A percentile compares a stretch with the other conserved stretches of the same genome.
Evolutionary conservation across 2,113 vertebrate species (phyloP).

Genomic region (Leucopsar rothschildi): DNA sequence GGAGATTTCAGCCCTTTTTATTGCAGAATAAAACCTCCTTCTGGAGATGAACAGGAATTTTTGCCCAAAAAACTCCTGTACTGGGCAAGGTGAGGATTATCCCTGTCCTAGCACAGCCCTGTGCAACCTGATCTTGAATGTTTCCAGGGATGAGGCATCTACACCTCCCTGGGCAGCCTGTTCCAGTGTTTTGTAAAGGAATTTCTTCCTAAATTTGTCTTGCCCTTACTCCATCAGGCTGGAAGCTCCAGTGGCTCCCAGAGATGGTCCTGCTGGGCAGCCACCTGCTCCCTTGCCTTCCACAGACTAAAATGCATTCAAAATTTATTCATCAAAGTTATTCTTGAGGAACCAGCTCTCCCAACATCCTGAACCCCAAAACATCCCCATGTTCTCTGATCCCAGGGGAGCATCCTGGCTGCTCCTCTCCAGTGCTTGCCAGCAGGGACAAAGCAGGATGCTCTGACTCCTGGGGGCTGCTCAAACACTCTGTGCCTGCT

Average conservation of each 20-base stretch:
- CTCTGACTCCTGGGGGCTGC: not conserved
- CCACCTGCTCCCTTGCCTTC: not conserved
- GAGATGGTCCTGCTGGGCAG: not conserved
- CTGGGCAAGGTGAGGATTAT: not conserved
- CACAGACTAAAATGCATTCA: not conserved
- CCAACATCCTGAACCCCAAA: not conserved
- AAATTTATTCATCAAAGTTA: not conserved
- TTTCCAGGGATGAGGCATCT: not conserved
- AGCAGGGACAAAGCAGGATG: not conserved
- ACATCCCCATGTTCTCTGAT: accelerated
- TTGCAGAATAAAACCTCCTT: not conserved
- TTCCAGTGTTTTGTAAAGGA: not conserved
- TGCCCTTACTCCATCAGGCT: not conserved
- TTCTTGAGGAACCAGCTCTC: not conserved
- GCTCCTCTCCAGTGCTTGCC: not conserved
- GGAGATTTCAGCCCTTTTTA: not conserved
- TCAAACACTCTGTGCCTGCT: not conserved
- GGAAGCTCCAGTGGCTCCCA: not conserved
- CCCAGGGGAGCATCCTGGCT: not conserved
- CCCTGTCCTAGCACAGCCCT: not conserved
- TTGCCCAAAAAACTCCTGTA: not conserved
- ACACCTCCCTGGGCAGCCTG: not conserved
- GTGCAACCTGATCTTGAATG: not conserved
- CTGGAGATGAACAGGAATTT: not conserved
- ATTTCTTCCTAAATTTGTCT: not conserved